A percentile compares a stretch with the other conserved stretches of the same genome.
Conservation (phyloP, 1,140 invertebrate genomes). For the Drosophila sucinea region DNA sequence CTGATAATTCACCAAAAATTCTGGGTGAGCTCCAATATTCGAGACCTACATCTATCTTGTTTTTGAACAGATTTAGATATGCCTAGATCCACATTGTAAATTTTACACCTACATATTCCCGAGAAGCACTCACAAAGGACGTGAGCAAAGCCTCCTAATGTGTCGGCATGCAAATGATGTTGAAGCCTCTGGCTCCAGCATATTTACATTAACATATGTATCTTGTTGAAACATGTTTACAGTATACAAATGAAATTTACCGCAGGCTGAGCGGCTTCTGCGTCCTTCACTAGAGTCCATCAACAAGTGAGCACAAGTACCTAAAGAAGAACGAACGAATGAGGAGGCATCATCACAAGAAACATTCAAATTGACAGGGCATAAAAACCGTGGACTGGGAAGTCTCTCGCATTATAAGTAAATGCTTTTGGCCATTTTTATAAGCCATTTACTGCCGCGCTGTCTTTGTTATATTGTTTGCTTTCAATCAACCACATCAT, state of each 20-base stretch:
- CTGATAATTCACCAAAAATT: too few species aligned
- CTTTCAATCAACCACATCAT: slow-evolving; percentile 9
- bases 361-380: slow-evolving; percentile 9
- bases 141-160: slow-evolving; percentile 14
- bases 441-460: slow-evolving; percentile 5
- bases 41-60: too few species aligned
- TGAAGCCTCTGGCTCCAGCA: slow-evolving; percentile 34
- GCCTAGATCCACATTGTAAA: too few species aligned
- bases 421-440: slow-evolving; percentile 11
- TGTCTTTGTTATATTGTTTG: slow-evolving; percentile 8
- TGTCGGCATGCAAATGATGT: slow-evolving; percentile 36
- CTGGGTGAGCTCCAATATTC: too few species aligned
- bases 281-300: slow-evolving; percentile 34
- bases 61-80: too few species aligned
- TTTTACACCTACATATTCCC: too few species aligned
- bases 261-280: slow-evolving; percentile 4
- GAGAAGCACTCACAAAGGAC: neutral
- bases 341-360: neutral
- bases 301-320: slow-evolving; percentile 36
- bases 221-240: slow-evolving; percentile 33
- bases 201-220: slow-evolving; percentile 26
- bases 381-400: neutral
- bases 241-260: slow-evolving; percentile 48
- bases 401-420: neutral
- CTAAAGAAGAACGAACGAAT: too few species aligned